Conservation (phyloP, 2,888 invertebrate species). For the Leucophora obtusa region DNA sequence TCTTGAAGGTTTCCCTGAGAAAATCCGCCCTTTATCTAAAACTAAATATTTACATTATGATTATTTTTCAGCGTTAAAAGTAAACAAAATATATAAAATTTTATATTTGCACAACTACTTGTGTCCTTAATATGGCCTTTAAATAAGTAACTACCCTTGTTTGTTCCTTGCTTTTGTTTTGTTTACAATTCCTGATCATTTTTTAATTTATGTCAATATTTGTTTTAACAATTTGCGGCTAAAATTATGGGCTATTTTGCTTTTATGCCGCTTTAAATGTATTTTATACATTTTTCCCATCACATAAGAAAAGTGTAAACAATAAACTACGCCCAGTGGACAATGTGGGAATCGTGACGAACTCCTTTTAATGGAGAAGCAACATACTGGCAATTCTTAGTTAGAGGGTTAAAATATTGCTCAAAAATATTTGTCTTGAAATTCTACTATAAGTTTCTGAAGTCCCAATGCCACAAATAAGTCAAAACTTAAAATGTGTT, state of each 20-base stretch:
- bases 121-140: conserved; percentile 50
- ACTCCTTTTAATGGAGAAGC: too few species aligned
- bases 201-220: conserved; percentile 76
- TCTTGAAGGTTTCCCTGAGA: background rate
- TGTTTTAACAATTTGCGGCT: conserved; percentile 61
- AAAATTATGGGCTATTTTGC: conserved; percentile 22
- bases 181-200: conserved; percentile 70
- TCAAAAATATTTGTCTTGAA: too few species aligned
- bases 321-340: background rate
- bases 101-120: conserved; percentile 49
- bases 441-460: too few species aligned
- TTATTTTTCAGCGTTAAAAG: conserved; percentile 40
- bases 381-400: too few species aligned
- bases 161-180: conserved; percentile 62
- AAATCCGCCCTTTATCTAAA: background rate
- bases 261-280: background rate
- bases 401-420: too few species aligned
- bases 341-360: too few species aligned
- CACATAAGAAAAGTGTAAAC: too few species aligned
- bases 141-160: conserved; percentile 11
- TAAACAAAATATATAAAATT: conserved; percentile 13
- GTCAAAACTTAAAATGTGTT: too few species aligned
- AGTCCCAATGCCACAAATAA: too few species aligned
- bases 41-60: conserved; percentile 15
- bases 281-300: background rate